Conservation (phyloP, 2,797 vertebrate species). For the Argentina silus region DNA sequence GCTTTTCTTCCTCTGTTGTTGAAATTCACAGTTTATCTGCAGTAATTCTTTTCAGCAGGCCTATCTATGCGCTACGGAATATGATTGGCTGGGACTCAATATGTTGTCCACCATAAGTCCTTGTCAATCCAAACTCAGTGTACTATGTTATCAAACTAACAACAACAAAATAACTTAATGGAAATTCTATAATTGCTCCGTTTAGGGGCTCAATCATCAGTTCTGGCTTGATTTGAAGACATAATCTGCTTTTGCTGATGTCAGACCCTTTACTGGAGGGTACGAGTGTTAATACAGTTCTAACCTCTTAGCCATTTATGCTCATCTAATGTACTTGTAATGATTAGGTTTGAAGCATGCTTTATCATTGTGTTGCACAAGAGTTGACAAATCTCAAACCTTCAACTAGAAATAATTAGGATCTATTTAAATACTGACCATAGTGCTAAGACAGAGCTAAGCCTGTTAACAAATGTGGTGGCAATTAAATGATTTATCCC, state of each 20-base stretch:
- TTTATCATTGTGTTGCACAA: conserved; percentile 82
- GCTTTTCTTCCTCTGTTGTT: conserved; percentile 57
- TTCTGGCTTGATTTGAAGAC: conserved; percentile 75
- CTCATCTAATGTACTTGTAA: conserved; percentile 78
- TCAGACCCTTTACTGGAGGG: conserved; percentile 72
- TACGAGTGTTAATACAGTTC: conserved; percentile 76
- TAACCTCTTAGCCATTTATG: conserved; percentile 79
- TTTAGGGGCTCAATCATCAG: conserved; percentile 80
- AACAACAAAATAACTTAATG: conserved; percentile 71
- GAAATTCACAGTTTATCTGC: conserved; percentile 65
- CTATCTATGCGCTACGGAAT: conserved; percentile 60
- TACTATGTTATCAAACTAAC: conserved; percentile 76
- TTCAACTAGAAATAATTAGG: conserved; percentile 83
- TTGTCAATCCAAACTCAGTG: conserved; percentile 78
- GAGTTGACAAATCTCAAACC: conserved; percentile 82
- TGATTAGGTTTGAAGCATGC: conserved; percentile 81
- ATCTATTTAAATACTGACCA: conserved; percentile 81
- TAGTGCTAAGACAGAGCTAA: conserved; percentile 73
- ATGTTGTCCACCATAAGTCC: conserved; percentile 71
- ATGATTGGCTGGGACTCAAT: conserved; percentile 72
- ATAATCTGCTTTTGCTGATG: conserved; percentile 78
- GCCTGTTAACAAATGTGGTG: conserved; percentile 78
- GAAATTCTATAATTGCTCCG: conserved; percentile 84
- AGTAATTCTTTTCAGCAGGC: conserved; percentile 73
- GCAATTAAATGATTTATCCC: conserved; percentile 77